Evolutionary conservation across 2,888 invertebrate genomes (phyloP), one percentile per base, ranked within the genome.

Genomic region (Pammene aurita): DNA sequence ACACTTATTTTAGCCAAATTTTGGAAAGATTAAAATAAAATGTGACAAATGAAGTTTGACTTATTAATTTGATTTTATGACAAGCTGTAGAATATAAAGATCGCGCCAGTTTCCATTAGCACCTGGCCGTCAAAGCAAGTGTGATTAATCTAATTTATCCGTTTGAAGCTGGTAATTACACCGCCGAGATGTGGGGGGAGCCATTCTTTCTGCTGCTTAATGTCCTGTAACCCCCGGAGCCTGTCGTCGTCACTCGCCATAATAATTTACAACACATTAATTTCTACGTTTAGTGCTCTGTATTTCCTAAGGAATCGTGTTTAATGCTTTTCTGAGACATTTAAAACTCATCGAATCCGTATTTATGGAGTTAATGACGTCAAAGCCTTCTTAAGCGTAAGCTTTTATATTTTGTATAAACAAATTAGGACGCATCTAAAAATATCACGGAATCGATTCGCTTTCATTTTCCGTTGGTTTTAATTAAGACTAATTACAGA

Each of bases 401-500:
- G 7, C 14, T 48, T 54, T 56, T 56, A 41, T 26, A 35, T 58
- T 52, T 35, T 14, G 11, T 48, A 26, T 48, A 41, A 55, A 65
- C 44, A 48, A 38, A 67, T 55, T 48, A 26, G 38, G 11, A 5
- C 41, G 46, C 34, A 76, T 71, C 75, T 71, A 72, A 62, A 73
- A 73, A 70, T 74, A 75, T 76, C 75, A 72, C 72, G 73, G 76
- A 75, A 82, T 82, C 73, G 78, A 80, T 79, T 78, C 76, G 73
- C 78, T 77, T 82, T 83, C 79, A 81, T 84, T 79, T 78, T 80
- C 76, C 80, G 80, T 84, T 78, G 82, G 81, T 82, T 89, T 90
- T 90, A 90, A 90, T 90, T 89, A 90, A 91, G 90, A 87, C 85
- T 87, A 88, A 90, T 90, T 89, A 88, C 84, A 77, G 74, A 76